Evolutionary conservation across 2,888 invertebrate species (phyloP), one percentile per base, ranked within the genome.

Genomic region (Epirrhoe alternata): DNA sequence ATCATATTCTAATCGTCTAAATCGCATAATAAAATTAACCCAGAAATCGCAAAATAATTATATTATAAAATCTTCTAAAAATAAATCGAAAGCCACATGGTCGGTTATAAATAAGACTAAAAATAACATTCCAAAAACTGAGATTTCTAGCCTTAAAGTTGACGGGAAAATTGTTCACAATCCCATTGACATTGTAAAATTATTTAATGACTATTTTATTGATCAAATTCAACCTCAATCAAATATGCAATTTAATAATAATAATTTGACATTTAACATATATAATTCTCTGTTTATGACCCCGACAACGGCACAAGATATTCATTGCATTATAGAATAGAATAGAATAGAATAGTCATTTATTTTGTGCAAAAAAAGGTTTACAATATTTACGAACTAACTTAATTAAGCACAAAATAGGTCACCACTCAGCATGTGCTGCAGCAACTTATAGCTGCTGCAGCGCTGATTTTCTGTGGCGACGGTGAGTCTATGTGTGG

Each of bases 171-270:
- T 14, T 14, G 16, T 53, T 6, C 2, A n/a, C 12, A 16, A 55
- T 17, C 38, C 55, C 6, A 14, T 8, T 38, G 49, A 55, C 6
- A 61, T 61, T 35, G 49, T 50, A 10, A 7, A 55, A 35, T 33
- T n/a, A n/a, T 61, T 61, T 50, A 61, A 61, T 55, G 16, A 61
- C 16, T 50, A 16, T 38, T 61, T 55, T 61, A 55, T 61, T 35
- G 35, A 61, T 12, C 6, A 8, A 7, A 50, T 50, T 31, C 5
- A 3, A 31, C 6, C 31, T 5, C 8, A 17, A 52, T 24, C 52
- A 4, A 16, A 31, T 30, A 52, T 52, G n/a, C 6, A 31, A 10
- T 47, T 24, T n/a, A 47, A 57, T 33, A 49, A n/a, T 31, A 6
- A 57, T 49, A 6, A 4, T 47, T 14, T 31, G 31, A 31, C 49